A percentile compares a stretch with the other conserved stretches of the same genome.
Conservation (phyloP, 1,140 invertebrate genomes). For the Brachystomella parvula region DNA sequence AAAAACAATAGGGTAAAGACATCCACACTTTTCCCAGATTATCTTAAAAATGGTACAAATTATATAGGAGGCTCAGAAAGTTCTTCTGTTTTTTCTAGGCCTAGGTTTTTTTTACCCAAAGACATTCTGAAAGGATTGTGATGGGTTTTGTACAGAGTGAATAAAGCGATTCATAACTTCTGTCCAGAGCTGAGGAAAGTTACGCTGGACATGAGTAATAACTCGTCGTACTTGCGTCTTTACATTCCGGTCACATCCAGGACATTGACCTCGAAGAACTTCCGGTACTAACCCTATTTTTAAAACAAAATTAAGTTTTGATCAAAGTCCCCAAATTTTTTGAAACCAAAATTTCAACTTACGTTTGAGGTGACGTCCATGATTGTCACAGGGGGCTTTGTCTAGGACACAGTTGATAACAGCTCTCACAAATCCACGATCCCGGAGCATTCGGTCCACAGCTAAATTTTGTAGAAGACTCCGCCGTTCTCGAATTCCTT, state of each 20-base stretch:
- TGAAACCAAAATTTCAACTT: constrained; percentile 9
- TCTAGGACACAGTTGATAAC: constrained; percentile 39
- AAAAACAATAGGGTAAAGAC: too few relatives aligned
- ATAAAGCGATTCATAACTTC: constrained; percentile 36
- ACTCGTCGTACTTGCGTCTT: constrained; percentile 35
- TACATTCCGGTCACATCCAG: constrained; percentile 32
- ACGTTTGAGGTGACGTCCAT: constrained; percentile 36
- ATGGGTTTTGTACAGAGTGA: constrained; percentile 18
- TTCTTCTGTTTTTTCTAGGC: too few relatives aligned
- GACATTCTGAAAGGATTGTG: constrained; percentile 28
- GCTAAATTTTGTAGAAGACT: constrained; percentile 37
- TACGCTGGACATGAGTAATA: constrained; percentile 38
- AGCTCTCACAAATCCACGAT: constrained; percentile 34
- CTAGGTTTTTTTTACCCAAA: constrained; percentile 27
- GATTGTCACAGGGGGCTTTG: constrained; percentile 35
- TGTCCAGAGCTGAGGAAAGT: constrained; percentile 37
- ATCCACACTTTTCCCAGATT: too few relatives aligned
- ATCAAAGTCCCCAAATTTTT: neutral
- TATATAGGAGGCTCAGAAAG: too few relatives aligned
- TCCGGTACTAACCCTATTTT: constrained; percentile 35
- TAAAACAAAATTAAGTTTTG: neutral
- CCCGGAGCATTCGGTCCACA: constrained; percentile 35
- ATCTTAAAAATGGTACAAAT: too few relatives aligned
- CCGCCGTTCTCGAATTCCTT: constrained; percentile 10
- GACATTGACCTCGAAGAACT: constrained; percentile 37